Evolutionary conservation across 37 sponge, comb jelly and placozoan species (phyloP), one percentile per base, ranked within the genome.

Genomic region (Bolinopsis microptera): DNA sequence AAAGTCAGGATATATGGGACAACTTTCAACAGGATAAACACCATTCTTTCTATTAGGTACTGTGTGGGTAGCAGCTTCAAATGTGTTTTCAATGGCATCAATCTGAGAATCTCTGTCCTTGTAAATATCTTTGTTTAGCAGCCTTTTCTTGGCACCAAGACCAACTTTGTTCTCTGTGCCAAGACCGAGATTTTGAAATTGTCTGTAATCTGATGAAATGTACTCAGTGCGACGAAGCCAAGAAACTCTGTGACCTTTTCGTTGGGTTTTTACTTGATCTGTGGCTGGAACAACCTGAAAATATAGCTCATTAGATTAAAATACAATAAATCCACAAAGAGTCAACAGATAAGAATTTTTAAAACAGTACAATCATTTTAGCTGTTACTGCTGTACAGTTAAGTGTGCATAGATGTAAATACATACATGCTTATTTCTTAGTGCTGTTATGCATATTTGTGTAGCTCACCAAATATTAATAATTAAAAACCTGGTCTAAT

Each of bases 61-160:
- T 24, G 90, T 33, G 26, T 41, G 90, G 35, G 90, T 96, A 16
- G 98, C 97, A 28, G 96, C 97, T 33, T 96, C 97, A 95, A 99
- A 99, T 18, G 99, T 96, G 8, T 95, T 93, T 69, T 97, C 97
- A 38, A 99, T 97, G 21, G 99, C 99, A 37, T 95, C 94, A 25
- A 99, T 99, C 86, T 99, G 99, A 72, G 97, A 97, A 9, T 98
- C 96, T 76, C 97, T 82, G 93, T 99, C 99, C 97, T 98, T 98
- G 92, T 98, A 98, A 5, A 95, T 92, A 93, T 98, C 97, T 67
- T 95, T 69, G 25, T 94, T 96, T 88, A 97, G 97, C 8, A 97
- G 93, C 83, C 93, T 96, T 94, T 98, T 98, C 95, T 96, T 98
- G 13, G 97, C 98, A 94, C 83, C 95, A 92, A 96, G 96, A 9